Percentiles rank a stretch among this genome's conserved stretches.
Conservation (phyloP, 2,888 invertebrate genomes). For the Branchellion lobata region DNA sequence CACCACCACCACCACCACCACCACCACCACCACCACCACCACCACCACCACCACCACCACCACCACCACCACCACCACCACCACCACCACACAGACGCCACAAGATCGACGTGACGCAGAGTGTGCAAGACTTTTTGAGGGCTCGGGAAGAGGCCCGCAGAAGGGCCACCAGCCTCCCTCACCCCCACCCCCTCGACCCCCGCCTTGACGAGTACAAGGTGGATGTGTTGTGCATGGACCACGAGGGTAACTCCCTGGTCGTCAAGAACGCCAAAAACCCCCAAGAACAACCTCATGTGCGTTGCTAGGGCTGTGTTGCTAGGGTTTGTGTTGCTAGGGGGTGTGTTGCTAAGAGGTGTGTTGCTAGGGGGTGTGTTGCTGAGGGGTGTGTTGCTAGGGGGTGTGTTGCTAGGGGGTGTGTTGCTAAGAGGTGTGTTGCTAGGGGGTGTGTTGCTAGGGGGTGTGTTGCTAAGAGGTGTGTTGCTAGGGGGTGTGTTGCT, state of each 20-base stretch:
- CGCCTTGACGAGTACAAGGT: not conserved
- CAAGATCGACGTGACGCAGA: slow-evolving; percentile 13
- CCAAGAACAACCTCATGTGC: not conserved
- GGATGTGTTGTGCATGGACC: not conserved
- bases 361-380: not conserved
- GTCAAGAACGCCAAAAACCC: not conserved
- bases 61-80: too few species aligned
- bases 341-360: too few species aligned
- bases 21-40: too few species aligned
- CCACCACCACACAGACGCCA: too few species aligned
- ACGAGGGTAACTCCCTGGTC: not conserved
- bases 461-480: too few species aligned
- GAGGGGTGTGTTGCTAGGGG: too few species aligned
- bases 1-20: too few species aligned
- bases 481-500: too few species aligned
- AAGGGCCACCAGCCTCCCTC: not conserved
- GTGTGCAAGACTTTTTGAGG: not conserved
- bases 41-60: too few species aligned
- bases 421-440: too few species aligned
- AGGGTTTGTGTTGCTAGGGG: not conserved
- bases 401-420: too few species aligned
- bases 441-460: too few species aligned
- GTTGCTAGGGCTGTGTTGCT: not conserved
- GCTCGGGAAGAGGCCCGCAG: not conserved
- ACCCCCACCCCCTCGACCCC: not conserved